phyloP scores from a whole-genome alignment of 2,888 invertebrate genomes.

The Melanchra persicariae region DNA sequence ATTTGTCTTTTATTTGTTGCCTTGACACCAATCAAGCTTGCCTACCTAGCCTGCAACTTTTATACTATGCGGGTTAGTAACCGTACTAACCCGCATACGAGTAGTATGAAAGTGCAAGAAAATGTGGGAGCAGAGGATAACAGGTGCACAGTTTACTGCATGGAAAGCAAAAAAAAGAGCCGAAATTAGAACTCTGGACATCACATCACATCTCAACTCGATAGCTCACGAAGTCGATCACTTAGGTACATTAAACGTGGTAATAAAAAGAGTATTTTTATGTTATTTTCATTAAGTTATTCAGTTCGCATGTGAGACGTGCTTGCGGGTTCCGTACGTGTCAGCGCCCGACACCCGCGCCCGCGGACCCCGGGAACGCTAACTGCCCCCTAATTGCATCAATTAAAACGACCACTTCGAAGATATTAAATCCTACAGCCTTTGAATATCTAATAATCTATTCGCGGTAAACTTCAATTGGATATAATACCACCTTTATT shows the following conservation, averaged over 20 bases:
- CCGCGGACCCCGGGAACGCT: slow-evolving; percentile 64
- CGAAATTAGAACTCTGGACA: slow-evolving; percentile 40
- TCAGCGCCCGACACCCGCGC: slow-evolving; percentile 68
- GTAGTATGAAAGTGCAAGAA: not conserved
- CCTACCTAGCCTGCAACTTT: too few relatives aligned
- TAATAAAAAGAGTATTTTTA: slow-evolving; percentile 69
- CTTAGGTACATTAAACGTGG: slow-evolving; percentile 57
- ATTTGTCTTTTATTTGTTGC: not conserved
- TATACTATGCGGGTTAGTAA: too few relatives aligned
- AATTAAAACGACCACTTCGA: slow-evolving; percentile 78
- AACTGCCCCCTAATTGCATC: slow-evolving; percentile 80
- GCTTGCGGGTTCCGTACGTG: slow-evolving; percentile 72
- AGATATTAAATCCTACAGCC: slow-evolving; percentile 77
- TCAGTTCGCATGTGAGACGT: slow-evolving; percentile 77
- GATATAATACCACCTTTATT: slow-evolving; percentile 52
- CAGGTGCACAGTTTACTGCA: not conserved
- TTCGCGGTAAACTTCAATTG: slow-evolving; percentile 67
- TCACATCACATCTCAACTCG: slow-evolving; percentile 32
- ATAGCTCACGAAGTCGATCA: slow-evolving; percentile 53
- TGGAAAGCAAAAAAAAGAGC: slow-evolving; percentile 1
- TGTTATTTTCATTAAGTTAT: slow-evolving; percentile 76
- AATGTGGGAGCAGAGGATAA: not conserved
- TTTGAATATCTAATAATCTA: slow-evolving; percentile 75
- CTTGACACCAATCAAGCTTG: too few relatives aligned
- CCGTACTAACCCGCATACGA: too few relatives aligned